These are phyloP conservation scores for Dipodomys spectabilis DNA, from an alignment of 2,113 vertebrate genomes.

Conservation along the genomic window DNA sequence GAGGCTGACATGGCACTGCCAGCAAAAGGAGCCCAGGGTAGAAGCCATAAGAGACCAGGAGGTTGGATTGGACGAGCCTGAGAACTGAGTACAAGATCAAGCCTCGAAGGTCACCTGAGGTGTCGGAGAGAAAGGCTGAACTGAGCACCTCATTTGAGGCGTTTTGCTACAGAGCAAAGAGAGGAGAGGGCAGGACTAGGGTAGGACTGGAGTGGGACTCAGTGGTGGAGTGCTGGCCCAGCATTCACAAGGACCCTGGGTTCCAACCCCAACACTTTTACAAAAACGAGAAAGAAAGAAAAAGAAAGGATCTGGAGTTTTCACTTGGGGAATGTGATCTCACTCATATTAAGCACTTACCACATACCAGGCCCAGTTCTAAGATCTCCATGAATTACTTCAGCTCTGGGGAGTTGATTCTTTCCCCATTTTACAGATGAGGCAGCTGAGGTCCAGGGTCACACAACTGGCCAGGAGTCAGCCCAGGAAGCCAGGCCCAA, in stretches of 20 bases:
- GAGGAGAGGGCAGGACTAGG: too few species aligned
- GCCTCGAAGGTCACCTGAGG: not conserved
- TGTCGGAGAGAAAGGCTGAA: not conserved
- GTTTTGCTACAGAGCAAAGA: not conserved
- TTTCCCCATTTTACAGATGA: not conserved
- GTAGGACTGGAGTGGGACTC: not conserved
- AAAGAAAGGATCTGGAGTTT: not conserved
- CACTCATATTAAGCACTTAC: not conserved
- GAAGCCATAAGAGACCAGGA: not conserved
- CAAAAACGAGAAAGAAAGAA: too few species aligned
- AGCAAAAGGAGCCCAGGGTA: not conserved
- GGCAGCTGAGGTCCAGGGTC: not conserved
- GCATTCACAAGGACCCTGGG: not conserved
- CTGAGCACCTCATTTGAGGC: not conserved
- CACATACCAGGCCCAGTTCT: not conserved
- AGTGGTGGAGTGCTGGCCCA: not conserved
- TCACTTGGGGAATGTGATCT: not conserved
- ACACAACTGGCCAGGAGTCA: not conserved
- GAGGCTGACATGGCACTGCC: not conserved
- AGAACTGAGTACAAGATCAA: rapidly evolving
- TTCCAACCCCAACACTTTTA: not conserved
- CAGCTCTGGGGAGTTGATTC: not conserved
- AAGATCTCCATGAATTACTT: not conserved
- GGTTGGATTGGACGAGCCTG: too few species aligned
- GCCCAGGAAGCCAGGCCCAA: not conserved